Evolutionary conservation across 37 sponge, comb jelly and placozoan species (phyloP), one percentile per base, ranked within the genome.

Genomic region (Beroe ovata): DNA sequence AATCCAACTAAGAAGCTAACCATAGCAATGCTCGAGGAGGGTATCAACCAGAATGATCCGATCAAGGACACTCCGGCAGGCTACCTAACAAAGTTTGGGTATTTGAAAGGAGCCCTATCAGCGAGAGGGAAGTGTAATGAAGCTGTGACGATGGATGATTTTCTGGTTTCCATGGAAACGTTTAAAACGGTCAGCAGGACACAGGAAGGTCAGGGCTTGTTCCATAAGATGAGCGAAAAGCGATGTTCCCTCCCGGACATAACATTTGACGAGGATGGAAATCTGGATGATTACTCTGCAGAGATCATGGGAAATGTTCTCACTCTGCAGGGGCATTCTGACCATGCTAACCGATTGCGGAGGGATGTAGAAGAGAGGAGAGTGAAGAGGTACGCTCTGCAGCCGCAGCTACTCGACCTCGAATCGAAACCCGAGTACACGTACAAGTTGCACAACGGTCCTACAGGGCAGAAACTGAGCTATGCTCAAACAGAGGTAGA

Each of bases 191-290:
- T 66, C 30, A 11, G 19, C 69, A 66, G 35, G 4, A 4, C 35
- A 6, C 2, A 26, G 25, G 36, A 66, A 8, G 69, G 1, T 19
- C 36, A 16, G 35, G 11, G 11, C 11, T 4, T 66, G 0, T 66
- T 29, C 36, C 29, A 11, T 14, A 66, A 66, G 16, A 66, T 66
- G 69, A 32, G 2, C 36, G 35, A 29, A 11, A 14, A 25, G 25
- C 69, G 69, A 8, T 66, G 69, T 33, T 66, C 69, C 4, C 36
- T 32, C 1, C 69, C 69, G 16, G 69, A 66, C 69, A 66, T 66
- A 29, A 66, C 33, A 8, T 66, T 66, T 66, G 69, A 66, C 35
- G 36, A 32, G 33, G 69, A 66, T 32, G 69, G 36, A 1, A 66
- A 66, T 30, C 35, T 66, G 14, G 69, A 66, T 66, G 69, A 66